These are phyloP conservation scores for Hirtodrosophila duncani DNA, from an alignment of 2,888 invertebrate species.

Conservation along the genomic window DNA sequence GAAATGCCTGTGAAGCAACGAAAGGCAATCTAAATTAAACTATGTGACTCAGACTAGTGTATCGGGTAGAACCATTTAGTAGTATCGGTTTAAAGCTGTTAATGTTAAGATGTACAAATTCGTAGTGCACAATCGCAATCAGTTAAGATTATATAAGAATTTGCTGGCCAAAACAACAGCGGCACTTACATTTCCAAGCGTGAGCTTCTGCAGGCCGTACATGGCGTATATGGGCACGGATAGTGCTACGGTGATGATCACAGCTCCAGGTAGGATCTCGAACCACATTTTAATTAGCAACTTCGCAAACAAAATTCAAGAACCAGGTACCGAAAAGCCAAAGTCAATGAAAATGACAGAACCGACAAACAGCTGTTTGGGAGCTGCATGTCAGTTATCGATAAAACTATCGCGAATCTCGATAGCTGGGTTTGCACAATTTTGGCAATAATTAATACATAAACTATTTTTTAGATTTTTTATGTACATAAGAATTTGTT, in stretches of 20 bases:
- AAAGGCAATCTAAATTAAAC: conserved; percentile 45
- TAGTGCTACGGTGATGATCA: conserved; percentile 81
- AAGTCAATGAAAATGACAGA: too few relatives aligned
- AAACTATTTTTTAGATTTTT: too few relatives aligned
- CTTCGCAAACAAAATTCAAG: conserved; percentile 12
- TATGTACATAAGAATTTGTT: too few relatives aligned
- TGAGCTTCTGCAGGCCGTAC: conserved; percentile 82
- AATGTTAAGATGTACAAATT: conserved; percentile 52
- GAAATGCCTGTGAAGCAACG: conserved; percentile 81
- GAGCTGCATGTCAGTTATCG: too few relatives aligned
- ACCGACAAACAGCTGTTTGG: conserved; percentile 2
- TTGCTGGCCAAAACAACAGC: conserved; percentile 19
- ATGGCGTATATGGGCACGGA: conserved; percentile 82
- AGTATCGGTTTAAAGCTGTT: not conserved
- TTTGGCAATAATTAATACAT: too few relatives aligned
- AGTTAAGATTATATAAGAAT: conserved; percentile 74
- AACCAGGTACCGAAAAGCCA: not conserved
- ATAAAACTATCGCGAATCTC: too few relatives aligned
- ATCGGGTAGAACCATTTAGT: not conserved
- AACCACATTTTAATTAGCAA: conserved; percentile 82
- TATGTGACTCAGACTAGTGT: too few relatives aligned
- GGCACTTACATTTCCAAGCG: conserved; percentile 82
- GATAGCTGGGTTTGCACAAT: too few relatives aligned
- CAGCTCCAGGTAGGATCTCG: conserved; percentile 84
- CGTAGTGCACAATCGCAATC: conserved; percentile 37